These are phyloP conservation scores for Portevinia maculata DNA, from an alignment of 2,888 invertebrate genomes.

Conservation along the genomic window DNA sequence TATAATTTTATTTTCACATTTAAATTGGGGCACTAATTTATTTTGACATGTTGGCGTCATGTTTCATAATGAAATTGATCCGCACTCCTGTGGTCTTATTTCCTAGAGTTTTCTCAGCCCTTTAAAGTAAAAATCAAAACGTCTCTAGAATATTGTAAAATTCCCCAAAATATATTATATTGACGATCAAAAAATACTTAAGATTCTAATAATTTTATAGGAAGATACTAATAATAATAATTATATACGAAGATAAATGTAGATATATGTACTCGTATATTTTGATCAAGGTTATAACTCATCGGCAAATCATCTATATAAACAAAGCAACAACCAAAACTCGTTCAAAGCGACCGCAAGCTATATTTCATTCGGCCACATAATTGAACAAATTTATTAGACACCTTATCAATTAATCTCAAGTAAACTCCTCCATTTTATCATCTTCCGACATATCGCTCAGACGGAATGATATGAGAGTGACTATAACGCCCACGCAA, in stretches of 20 bases:
- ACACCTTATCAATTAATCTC: slow-evolving; percentile 36
- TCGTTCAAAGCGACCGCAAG: slow-evolving; percentile 7
- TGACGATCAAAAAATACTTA: too few species aligned
- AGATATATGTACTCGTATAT: not conserved
- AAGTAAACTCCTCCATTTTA: slow-evolving; percentile 13
- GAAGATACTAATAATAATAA: too few species aligned
- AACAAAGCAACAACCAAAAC: slow-evolving; percentile 27
- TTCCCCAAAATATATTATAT: too few species aligned
- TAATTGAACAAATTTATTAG: slow-evolving; percentile 30
- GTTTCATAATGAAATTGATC: too few species aligned
- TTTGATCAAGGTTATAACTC: slow-evolving; percentile 2
- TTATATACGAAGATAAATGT: not conserved
- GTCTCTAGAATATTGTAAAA: too few species aligned
- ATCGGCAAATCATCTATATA: slow-evolving; percentile 6
- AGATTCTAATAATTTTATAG: too few species aligned
- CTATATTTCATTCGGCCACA: not conserved
- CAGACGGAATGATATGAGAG: slow-evolving; percentile 37
- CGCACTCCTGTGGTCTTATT: too few species aligned
- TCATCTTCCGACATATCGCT: slow-evolving; percentile 27
- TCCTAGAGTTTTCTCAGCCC: too few species aligned
- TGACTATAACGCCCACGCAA: slow-evolving; percentile 21
- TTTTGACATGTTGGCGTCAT: too few species aligned
- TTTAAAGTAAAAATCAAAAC: too few species aligned
- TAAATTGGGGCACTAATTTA: too few species aligned
- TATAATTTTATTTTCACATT: too few species aligned